These are phyloP conservation scores for Bradypodion ventrale DNA, from an alignment of 2,797 vertebrate species.

Conservation along the genomic window DNA sequence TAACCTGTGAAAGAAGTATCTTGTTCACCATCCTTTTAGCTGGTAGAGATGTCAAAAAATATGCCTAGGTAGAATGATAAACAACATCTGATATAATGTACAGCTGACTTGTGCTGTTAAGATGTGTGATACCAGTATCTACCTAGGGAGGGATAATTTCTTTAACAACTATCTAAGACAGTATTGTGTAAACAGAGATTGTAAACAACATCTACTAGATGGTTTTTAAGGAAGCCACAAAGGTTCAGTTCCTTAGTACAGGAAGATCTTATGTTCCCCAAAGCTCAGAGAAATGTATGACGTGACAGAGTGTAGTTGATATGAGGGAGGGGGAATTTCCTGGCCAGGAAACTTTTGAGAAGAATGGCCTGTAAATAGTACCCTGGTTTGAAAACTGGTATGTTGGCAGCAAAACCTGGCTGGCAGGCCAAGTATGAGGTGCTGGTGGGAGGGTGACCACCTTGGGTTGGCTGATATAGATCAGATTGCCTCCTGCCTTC, in stretches of 20 bases:
- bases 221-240: background rate
- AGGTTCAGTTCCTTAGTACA: background rate
- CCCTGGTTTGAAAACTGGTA: background rate
- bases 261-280: background rate
- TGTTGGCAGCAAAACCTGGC: background rate
- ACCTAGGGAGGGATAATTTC: too few relatives aligned
- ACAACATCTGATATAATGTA: background rate
- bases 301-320: background rate
- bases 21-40: background rate
- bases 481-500: too few relatives aligned
- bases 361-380: background rate
- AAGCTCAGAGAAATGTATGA: slow-evolving; percentile 4
- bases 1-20: background rate
- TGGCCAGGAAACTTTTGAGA: background rate
- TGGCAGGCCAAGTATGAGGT: too few relatives aligned
- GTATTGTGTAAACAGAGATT: background rate
- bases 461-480: too few relatives aligned
- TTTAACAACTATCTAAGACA: background rate
- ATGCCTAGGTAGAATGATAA: background rate
- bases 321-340: too few relatives aligned
- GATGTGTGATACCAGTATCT: background rate
- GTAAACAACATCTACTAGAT: background rate
- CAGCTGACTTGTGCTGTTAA: background rate
- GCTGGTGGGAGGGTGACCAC: too few relatives aligned
- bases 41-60: background rate